Conservation (phyloP, 2,797 vertebrate genomes). For the Pelochelys cantorii region DNA sequence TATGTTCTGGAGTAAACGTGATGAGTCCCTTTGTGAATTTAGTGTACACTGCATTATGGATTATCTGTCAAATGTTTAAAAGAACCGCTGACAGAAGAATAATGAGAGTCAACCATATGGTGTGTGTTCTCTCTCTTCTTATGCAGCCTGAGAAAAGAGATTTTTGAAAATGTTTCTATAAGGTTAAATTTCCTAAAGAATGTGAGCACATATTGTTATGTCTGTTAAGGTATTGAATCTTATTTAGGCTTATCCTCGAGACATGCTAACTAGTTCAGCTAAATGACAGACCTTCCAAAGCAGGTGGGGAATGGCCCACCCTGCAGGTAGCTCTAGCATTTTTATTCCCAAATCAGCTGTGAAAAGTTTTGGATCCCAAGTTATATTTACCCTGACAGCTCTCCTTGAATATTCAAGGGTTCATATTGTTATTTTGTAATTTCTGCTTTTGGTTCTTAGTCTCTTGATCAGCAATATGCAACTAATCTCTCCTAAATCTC, state of each 20-base stretch:
- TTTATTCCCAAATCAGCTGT: constrained; percentile 32
- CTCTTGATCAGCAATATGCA: background rate
- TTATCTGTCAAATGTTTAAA: background rate
- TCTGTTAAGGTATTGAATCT: constrained; percentile 17
- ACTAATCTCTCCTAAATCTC: background rate
- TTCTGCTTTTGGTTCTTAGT: background rate
- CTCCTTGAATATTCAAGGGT: constrained; percentile 8
- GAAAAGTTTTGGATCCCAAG: constrained; percentile 18
- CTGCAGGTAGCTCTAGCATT: background rate
- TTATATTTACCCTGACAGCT: background rate
- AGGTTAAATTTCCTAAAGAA: constrained; percentile 34
- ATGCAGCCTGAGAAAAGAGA: background rate
- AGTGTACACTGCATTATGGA: fast-evolving
- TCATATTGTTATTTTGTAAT: background rate
- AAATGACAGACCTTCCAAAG: constrained; percentile 27
- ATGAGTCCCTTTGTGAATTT: background rate
- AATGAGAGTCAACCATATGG: background rate
- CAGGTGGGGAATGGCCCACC: background rate
- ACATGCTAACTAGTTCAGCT: background rate
- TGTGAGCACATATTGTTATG: background rate
- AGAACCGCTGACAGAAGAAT: background rate
- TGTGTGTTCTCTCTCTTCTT: constrained; percentile 10
- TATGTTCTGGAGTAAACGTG: background rate
- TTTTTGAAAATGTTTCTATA: constrained; percentile 23
- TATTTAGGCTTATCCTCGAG: constrained; percentile 20